These are phyloP conservation scores for Geopemphigus sp. DNA, from an alignment of 1,140 invertebrate genomes.

Conservation along the genomic window DNA sequence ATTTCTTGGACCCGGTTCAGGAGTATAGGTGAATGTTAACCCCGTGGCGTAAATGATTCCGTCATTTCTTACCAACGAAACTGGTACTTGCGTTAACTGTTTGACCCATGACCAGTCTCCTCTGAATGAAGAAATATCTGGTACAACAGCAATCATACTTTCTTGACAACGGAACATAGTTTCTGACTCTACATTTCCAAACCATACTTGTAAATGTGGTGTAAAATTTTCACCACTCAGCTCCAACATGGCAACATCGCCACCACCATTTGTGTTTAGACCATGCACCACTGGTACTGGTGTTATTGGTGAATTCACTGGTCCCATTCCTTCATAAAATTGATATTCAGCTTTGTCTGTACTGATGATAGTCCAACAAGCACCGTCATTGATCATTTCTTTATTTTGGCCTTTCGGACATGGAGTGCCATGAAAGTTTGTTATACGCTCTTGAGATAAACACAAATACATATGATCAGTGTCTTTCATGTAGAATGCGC, in stretches of 20 bases:
- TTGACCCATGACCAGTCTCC: slow-evolving; percentile 94
- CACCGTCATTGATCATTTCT: slow-evolving; percentile 99
- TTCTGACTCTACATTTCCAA: slow-evolving; percentile 96
- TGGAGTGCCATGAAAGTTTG: slow-evolving; percentile 97
- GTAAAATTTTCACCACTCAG: slow-evolving; percentile 96
- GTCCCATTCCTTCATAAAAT: slow-evolving; percentile 99
- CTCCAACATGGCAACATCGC: slow-evolving; percentile 96
- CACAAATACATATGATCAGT: slow-evolving; percentile 99
- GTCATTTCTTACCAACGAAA: slow-evolving; percentile 93
- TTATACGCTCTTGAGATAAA: slow-evolving; percentile 96
- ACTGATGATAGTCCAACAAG: slow-evolving; percentile 99
- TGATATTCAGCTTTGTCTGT: slow-evolving; percentile 99
- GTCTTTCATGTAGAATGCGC: slow-evolving; percentile 99
- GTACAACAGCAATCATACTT: slow-evolving; percentile 91
- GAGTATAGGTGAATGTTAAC: slow-evolving; percentile 96
- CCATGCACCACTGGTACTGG: slow-evolving; percentile 94
- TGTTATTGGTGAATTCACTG: slow-evolving; percentile 90
- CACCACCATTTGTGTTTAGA: slow-evolving; percentile 93
- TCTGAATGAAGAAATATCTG: slow-evolving; percentile 90
- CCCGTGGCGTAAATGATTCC: slow-evolving; percentile 98
- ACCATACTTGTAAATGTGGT: slow-evolving; percentile 96
- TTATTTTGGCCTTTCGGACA: slow-evolving; percentile 97
- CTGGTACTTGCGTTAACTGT: slow-evolving; percentile 90
- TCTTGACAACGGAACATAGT: slow-evolving; percentile 83
- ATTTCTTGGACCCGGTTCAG: slow-evolving; percentile 80